Conservation (phyloP, 2,888 invertebrate genomes). For the Tenthredo scrophulariae region DNA sequence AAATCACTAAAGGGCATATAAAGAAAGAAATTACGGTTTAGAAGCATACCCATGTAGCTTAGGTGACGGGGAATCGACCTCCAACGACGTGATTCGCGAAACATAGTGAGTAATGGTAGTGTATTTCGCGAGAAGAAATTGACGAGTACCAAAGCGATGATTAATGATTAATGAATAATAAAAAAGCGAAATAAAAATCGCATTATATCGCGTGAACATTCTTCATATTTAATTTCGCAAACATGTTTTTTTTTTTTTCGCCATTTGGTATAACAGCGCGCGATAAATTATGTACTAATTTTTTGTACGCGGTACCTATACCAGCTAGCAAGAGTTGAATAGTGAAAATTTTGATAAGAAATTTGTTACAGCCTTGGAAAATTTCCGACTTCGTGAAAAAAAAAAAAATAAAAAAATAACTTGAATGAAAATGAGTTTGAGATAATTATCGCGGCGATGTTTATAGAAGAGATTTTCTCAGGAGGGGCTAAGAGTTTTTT, state of each 20-base stretch:
- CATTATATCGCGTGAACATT: neutral
- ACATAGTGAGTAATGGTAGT: neutral
- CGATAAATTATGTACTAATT: too few relatives aligned
- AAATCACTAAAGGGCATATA: neutral
- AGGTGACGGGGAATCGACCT: neutral
- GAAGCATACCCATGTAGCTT: neutral
- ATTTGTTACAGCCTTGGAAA: neutral
- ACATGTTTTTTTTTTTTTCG: too few relatives aligned
- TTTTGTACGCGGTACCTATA: too few relatives aligned
- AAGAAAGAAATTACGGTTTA: neutral
- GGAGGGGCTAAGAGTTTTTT: neutral
- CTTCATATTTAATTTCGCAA: neutral
- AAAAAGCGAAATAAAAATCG: too few relatives aligned
- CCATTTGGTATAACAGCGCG: too few relatives aligned
- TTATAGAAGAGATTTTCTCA: neutral
- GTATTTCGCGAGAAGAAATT: too few relatives aligned
- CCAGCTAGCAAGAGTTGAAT: too few relatives aligned
- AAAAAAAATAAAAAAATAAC: neutral
- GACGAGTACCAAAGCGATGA: too few relatives aligned
- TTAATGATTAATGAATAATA: too few relatives aligned
- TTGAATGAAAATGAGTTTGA: neutral
- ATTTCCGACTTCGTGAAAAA: neutral
- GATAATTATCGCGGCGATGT: neutral
- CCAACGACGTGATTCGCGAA: neutral
- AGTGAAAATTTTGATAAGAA: too few relatives aligned